phyloP scores from a whole-genome alignment of 64 coral and sea anemone genomes.

The Montipora foliosa region DNA sequence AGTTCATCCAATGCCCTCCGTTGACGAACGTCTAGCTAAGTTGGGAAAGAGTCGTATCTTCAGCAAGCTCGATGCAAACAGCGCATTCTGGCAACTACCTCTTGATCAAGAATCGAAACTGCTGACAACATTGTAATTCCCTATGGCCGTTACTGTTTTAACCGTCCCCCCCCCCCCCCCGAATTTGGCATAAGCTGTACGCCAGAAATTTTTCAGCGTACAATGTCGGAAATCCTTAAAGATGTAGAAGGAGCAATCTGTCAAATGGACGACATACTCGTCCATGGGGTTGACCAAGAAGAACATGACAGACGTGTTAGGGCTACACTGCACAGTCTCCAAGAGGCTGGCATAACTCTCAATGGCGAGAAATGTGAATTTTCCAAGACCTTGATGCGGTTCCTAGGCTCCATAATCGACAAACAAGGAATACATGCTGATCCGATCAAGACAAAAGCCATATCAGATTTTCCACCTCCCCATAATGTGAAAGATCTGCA shows the following conservation, averaged over 20 bases:
- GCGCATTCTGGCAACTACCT: background rate
- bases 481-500: slow-evolving; percentile 28
- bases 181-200: background rate
- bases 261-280: too few relatives aligned
- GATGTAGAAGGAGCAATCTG: too few relatives aligned
- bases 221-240: too few relatives aligned
- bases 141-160: too few relatives aligned
- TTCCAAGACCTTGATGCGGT: slow-evolving; percentile 50
- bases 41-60: too few relatives aligned
- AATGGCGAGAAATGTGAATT: slow-evolving; percentile 60
- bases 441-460: slow-evolving; percentile 50
- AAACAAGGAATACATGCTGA: slow-evolving; percentile 54
- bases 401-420: slow-evolving; percentile 61
- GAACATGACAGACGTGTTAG: background rate
- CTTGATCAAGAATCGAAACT: background rate
- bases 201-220: too few relatives aligned
- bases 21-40: too few relatives aligned
- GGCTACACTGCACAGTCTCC: background rate
- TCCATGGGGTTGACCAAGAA: too few relatives aligned
- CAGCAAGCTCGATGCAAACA: too few relatives aligned
- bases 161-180: background rate
- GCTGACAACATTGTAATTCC: too few relatives aligned
- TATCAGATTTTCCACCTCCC: slow-evolving; percentile 44
- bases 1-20: too few relatives aligned
- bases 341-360: slow-evolving; percentile 38